Base-by-base conservation (phyloP, 1,140 invertebrate genomes). In the Colletes gigas region DNA sequence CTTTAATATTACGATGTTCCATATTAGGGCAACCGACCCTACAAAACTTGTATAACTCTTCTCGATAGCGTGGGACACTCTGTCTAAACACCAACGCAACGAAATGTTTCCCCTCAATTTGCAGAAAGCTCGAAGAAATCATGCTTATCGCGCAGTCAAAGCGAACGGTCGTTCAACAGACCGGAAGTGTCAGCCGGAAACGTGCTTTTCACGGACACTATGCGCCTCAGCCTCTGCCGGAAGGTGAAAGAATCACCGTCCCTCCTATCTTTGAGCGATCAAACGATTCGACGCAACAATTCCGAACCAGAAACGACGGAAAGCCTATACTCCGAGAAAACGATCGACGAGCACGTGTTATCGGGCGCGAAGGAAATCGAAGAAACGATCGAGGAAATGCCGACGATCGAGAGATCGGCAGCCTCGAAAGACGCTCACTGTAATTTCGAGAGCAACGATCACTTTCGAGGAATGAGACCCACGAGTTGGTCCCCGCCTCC, bases 141-240 rank as follows among this genome's bases (percentile, higher is more conserved):
- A 12, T 63, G 30, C 1, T 39, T 85, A 9, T 77, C 91, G 14
- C 89, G 92, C 57, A 93, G 93, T 39, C 92, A 93, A 81, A 93
- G 92, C 80, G 91, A 93, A 0, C 82, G 91, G 10, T 88, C 88
- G 4, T 83, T 81, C 14, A 87, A 78, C 6, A 82, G 80, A n/a
- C 87, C 90, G 0, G 89, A 89, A 60, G 71, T 92, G 4, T 89
- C 83, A 14, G 90, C 90, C 0, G 87, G 82, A 7, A 84, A 90
- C 41, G 85, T 92, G 0, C 88, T 89, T 90, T 96, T 96, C 92
- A 93, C 95, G 93, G 95, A 97, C 89, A 97, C 96, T 19, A 97
- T 97, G 96, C 95, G 97, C 21, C 93, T 97, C 79, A 94, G 96
- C 84, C 93, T 95, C n/a, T 95, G 94, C 88, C 93, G 93, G 82